phyloP scores from a whole-genome alignment of 1,140 invertebrate species.

The Psilanteris sp. region DNA sequence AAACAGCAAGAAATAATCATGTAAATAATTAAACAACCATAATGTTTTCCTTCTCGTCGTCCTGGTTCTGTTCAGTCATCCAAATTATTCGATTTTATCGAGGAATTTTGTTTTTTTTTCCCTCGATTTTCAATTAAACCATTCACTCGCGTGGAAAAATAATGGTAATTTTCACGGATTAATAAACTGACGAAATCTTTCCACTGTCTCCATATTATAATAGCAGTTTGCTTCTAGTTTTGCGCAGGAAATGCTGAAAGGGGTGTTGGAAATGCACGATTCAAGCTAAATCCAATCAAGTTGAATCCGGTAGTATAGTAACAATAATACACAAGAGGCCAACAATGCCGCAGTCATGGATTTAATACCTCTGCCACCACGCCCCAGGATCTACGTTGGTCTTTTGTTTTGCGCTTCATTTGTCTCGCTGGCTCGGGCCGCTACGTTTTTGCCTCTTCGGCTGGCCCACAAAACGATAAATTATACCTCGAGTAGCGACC shows the following conservation, averaged over 20 bases:
- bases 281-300: slow-evolving; percentile 78
- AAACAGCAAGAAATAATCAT: too few species aligned
- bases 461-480: slow-evolving; percentile 75
- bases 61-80: slow-evolving; percentile 2
- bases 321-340: slow-evolving; percentile 72
- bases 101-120: not conserved
- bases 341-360: slow-evolving; percentile 71
- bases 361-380: slow-evolving; percentile 76
- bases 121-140: not conserved
- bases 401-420: slow-evolving; percentile 79
- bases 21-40: too few species aligned
- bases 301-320: slow-evolving; percentile 71
- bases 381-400: slow-evolving; percentile 65
- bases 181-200: not conserved
- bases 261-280: slow-evolving; percentile 67
- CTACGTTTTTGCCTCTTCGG: slow-evolving; percentile 52
- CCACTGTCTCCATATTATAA: not conserved
- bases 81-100: not conserved
- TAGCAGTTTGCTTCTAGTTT: slow-evolving; percentile 20
- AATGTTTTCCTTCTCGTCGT: slow-evolving; percentile 2
- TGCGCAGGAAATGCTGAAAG: slow-evolving; percentile 13
- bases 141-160: slow-evolving; percentile 2
- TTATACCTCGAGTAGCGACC: slow-evolving; percentile 69
- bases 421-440: slow-evolving; percentile 76
- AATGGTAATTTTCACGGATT: not conserved